Evolutionary conservation across 2,113 vertebrate genomes (phyloP).

Genomic region (Bolborhynchus lineola): DNA sequence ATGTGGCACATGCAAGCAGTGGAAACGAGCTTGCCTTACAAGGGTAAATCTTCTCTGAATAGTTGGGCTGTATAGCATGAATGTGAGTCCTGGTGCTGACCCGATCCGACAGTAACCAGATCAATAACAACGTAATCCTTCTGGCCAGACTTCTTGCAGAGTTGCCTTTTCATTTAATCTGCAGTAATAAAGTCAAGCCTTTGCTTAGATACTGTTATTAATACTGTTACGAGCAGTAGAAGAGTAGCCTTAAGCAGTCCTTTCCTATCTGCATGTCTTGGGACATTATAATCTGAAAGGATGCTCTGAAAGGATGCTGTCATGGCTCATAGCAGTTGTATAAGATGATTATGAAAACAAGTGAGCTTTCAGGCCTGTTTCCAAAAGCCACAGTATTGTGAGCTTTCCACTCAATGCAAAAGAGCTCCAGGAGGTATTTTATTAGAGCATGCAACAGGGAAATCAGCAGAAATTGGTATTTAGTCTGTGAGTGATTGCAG

Average conservation of each 20-base stretch:
- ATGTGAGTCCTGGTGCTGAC: background rate
- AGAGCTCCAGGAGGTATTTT: background rate
- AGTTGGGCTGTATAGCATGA: background rate
- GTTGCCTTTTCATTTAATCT: slow-evolving; percentile 28
- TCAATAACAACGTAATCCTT: slow-evolving; percentile 17
- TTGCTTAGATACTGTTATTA: slow-evolving; percentile 34
- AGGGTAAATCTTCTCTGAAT: background rate
- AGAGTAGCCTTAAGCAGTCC: slow-evolving; percentile 27
- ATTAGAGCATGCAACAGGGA: background rate
- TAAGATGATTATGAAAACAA: slow-evolving; percentile 12
- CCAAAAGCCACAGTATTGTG: background rate
- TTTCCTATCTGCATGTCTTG: slow-evolving; percentile 33
- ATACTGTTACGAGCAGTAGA: slow-evolving; percentile 49
- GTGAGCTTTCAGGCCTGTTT: slow-evolving; percentile 19
- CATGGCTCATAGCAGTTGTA: background rate
- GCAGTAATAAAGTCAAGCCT: background rate
- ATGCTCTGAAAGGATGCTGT: slow-evolving; percentile 54
- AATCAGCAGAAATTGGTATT: background rate
- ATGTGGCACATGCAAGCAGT: rapidly evolving
- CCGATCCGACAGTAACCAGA: background rate
- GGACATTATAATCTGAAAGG: slow-evolving; percentile 28
- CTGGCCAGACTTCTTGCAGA: background rate
- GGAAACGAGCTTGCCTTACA: background rate
- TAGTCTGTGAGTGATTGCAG: background rate
- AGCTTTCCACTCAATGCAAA: background rate